Conservation (phyloP, 35 echinoderm and acorn worm genomes). For the Apostichopus parvimensis region DNA sequence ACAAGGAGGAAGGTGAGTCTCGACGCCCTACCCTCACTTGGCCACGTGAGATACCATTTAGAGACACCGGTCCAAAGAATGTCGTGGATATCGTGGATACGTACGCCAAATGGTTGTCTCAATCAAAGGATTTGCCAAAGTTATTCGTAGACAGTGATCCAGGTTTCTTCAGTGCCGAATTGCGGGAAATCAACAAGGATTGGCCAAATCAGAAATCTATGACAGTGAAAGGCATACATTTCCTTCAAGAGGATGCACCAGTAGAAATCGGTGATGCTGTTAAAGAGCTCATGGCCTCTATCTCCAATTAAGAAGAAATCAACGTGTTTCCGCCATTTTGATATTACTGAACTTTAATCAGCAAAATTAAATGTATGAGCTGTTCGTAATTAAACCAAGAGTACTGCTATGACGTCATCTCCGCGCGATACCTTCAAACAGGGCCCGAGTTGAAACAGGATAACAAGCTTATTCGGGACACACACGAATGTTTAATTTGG, state of each 20-base stretch:
- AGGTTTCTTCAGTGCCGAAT: conserved; percentile 70
- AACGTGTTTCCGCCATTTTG: too few relatives aligned
- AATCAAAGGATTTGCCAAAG: conserved; percentile 65
- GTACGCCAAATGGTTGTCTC: conserved; percentile 64
- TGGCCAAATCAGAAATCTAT: conserved; percentile 76
- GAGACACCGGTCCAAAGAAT: conserved; percentile 78
- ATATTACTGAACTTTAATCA: too few relatives aligned
- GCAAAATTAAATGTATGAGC: too few relatives aligned
- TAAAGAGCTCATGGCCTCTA: conserved; percentile 53
- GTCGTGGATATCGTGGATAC: conserved; percentile 65
- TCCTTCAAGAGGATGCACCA: conserved; percentile 89
- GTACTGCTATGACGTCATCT: too few relatives aligned
- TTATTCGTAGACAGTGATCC: conserved; percentile 74
- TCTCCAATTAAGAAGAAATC: neutral
- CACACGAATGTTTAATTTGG: too few relatives aligned
- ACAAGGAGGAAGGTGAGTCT: conserved; percentile 65
- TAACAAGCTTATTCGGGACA: too few relatives aligned
- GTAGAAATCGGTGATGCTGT: conserved; percentile 80
- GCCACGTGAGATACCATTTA: conserved; percentile 78
- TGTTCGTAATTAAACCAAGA: too few relatives aligned
- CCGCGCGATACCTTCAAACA: too few relatives aligned
- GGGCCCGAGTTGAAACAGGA: too few relatives aligned
- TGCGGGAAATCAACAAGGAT: conserved; percentile 22
- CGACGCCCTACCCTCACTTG: conserved; percentile 89
- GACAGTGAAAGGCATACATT: conserved; percentile 70